These are phyloP conservation scores for Episyrphus balteatus DNA, from an alignment of 1,140 invertebrate species.

Conservation along the genomic window DNA sequence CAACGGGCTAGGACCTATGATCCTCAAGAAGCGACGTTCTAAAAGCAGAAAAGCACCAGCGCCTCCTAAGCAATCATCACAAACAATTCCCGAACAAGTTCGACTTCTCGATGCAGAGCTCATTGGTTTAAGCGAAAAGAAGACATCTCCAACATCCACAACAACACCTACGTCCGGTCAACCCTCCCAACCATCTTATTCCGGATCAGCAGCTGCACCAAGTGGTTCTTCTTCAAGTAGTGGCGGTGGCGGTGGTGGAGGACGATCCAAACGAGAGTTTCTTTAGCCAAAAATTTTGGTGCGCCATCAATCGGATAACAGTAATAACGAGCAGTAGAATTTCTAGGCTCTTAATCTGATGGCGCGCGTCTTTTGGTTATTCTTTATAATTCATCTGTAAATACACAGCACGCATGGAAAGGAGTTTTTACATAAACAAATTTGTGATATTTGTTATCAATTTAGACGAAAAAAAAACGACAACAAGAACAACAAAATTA, in stretches of 20 bases:
- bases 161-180: conserved; percentile 9
- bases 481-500: no score
- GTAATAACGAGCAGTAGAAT: conserved; percentile 10
- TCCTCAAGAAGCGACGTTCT: conserved; percentile 54
- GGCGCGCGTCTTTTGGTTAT: no score
- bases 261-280: conserved; percentile 24
- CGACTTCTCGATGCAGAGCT: conserved; percentile 27
- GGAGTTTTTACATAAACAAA: no score
- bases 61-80: conserved; percentile 41
- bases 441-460: no score
- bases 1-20: conserved; percentile 51
- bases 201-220: conserved; percentile 6
- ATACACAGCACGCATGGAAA: no score
- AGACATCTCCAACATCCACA: conserved; percentile 11
- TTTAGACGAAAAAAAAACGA: no score
- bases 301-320: conserved; percentile 24
- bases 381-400: no score
- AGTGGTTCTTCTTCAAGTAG: conserved; percentile 2
- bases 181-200: not conserved
- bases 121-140: conserved; percentile 11
- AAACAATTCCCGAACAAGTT: conserved; percentile 23
- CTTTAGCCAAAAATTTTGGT: conserved; percentile 34
- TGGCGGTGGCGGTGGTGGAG: conserved; percentile 13
- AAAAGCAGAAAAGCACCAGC: conserved; percentile 57
- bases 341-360: no score